Evolutionary conservation across 2,888 invertebrate species (phyloP).

Genomic region (Drosophila picticornis): DNA sequence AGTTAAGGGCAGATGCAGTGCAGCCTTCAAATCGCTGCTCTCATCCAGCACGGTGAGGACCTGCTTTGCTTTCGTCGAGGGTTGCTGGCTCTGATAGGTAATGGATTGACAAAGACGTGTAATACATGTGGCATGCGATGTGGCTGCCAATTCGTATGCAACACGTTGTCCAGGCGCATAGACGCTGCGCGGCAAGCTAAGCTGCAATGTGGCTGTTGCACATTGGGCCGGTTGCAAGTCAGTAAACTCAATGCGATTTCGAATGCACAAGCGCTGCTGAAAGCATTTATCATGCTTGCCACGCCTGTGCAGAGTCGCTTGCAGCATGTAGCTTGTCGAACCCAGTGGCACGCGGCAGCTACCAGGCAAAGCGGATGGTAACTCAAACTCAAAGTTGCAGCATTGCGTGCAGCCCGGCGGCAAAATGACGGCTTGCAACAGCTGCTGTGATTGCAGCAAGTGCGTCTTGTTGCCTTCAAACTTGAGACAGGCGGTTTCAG

Average conservation of each 20-base stretch:
- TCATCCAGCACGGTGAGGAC: constrained; percentile 46
- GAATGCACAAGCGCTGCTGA: constrained; percentile 56
- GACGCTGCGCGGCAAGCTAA: constrained; percentile 58
- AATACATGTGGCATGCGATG: background rate
- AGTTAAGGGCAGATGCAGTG: constrained; percentile 62
- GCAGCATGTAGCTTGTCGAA: constrained; percentile 51
- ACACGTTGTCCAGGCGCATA: constrained; percentile 73
- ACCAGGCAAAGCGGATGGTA: constrained; percentile 59
- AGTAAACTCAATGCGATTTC: constrained; percentile 55
- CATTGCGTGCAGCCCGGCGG: constrained; percentile 27
- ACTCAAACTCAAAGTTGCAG: constrained; percentile 48
- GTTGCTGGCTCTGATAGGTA: constrained; percentile 47
- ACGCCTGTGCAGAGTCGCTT: constrained; percentile 52
- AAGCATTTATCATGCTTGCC: constrained; percentile 60
- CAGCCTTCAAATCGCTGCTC: constrained; percentile 14
- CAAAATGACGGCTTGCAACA: constrained; percentile 28
- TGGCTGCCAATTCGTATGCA: constrained; percentile 38
- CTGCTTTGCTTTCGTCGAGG: constrained; percentile 46
- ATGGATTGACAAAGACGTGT: constrained; percentile 63
- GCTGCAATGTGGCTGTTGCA: constrained; percentile 1
- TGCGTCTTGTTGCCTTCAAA: constrained; percentile 47
- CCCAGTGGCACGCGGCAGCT: constrained; percentile 60
- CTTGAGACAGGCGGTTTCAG: constrained; percentile 23
- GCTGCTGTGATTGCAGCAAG: constrained; percentile 34
- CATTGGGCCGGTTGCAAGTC: constrained; percentile 36